phyloP scores from a whole-genome alignment of 1,140 invertebrate genomes.

The Teleogryllus occipitalis region DNA sequence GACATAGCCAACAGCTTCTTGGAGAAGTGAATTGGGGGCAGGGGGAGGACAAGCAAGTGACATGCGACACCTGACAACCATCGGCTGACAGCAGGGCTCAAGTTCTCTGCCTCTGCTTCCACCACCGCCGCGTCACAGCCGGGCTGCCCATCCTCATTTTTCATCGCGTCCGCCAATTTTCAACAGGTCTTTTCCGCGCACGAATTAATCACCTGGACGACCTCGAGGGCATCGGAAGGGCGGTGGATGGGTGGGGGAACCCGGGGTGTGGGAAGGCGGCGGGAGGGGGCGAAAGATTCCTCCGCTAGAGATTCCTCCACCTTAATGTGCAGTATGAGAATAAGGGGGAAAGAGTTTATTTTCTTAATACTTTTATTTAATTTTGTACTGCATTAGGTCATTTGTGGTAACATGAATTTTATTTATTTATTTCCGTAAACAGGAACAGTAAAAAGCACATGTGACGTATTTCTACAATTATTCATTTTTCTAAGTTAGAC shows the following conservation, averaged over 20 bases:
- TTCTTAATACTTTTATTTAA: not conserved
- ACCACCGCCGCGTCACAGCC: not conserved
- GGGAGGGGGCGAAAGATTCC: too few species aligned
- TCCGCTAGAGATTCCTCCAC: too few species aligned
- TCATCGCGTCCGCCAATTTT: not conserved
- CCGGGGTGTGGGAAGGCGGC: too few species aligned
- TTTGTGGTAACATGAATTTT: not conserved
- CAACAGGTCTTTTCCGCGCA: not conserved
- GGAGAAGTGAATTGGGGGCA: too few species aligned
- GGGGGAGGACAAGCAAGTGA: too few species aligned
- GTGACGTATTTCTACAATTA: not conserved
- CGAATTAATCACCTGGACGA: not conserved
- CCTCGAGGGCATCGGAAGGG: too few species aligned
- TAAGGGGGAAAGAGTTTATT: too few species aligned
- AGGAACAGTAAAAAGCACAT: not conserved
- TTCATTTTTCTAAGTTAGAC: too few species aligned
- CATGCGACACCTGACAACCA: too few species aligned
- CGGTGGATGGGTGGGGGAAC: not conserved
- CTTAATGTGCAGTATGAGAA: too few species aligned
- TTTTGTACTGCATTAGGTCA: not conserved
- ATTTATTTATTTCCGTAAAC: not conserved
- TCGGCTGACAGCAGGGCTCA: too few species aligned
- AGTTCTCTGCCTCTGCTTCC: not conserved
- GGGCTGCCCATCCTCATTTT: not conserved
- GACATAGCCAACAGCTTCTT: too few species aligned